Conservation (phyloP, 2,797 vertebrate genomes). For the Ceyx erithaca region DNA sequence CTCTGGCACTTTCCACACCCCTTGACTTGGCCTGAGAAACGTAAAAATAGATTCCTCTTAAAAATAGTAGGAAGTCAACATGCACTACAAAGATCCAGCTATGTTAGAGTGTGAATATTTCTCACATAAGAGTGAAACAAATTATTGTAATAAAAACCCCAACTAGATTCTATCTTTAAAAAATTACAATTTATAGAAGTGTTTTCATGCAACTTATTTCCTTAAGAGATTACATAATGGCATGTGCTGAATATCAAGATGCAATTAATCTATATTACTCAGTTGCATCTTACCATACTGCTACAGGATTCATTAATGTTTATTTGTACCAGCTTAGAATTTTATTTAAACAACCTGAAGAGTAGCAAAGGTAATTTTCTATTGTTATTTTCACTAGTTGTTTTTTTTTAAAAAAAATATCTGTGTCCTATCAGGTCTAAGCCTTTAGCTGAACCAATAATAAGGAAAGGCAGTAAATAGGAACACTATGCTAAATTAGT, state of each 20-base stretch:
- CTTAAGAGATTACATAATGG: not conserved
- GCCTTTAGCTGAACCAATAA: not conserved
- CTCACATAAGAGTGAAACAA: not conserved
- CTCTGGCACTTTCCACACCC: slow-evolving; percentile 88
- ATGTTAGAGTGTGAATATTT: not conserved
- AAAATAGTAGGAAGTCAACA: not conserved
- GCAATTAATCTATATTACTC: not conserved
- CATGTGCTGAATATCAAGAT: not conserved
- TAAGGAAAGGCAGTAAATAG: not conserved
- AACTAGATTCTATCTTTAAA: not conserved
- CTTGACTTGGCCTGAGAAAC: slow-evolving; percentile 89
- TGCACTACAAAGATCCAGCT: not conserved
- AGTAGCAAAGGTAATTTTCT: not conserved
- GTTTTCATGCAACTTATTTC: not conserved
- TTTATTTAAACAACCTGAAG: not conserved
- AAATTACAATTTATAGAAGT: not conserved
- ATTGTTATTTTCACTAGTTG: not conserved
- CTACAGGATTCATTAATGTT: not conserved
- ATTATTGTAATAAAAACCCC: not conserved
- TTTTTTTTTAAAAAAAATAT: not conserved
- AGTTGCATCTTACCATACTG: not conserved
- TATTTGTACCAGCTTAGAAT: not conserved
- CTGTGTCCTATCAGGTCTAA: not conserved
- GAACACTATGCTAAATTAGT: not conserved
- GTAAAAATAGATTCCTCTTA: slow-evolving; percentile 27